These are phyloP conservation scores for Phocides pigmalion DNA, from an alignment of 1,140 invertebrate genomes.

Conservation along the genomic window DNA sequence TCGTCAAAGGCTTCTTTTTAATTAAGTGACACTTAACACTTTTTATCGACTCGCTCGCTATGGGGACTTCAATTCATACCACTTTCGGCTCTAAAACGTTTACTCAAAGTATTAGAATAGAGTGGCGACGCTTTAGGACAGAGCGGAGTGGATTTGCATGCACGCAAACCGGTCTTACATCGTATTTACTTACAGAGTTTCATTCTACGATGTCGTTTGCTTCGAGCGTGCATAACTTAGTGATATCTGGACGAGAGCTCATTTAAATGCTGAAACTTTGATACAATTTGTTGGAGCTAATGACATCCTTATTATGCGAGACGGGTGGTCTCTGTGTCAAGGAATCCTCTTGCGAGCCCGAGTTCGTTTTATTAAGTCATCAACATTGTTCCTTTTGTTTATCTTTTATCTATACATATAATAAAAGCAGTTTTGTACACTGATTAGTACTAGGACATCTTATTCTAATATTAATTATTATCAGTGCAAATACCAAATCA, in stretches of 20 bases:
- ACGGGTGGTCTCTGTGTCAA: slow-evolving; percentile 2
- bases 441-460: too few species aligned
- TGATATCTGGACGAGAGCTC: slow-evolving; percentile 19
- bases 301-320: slow-evolving; percentile 20
- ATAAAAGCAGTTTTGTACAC: too few species aligned
- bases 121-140: slow-evolving; percentile 34
- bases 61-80: slow-evolving; percentile 11
- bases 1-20: slow-evolving; percentile 64
- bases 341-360: background rate
- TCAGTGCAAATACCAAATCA: too few species aligned
- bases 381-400: background rate
- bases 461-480: too few species aligned
- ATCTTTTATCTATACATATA: too few species aligned
- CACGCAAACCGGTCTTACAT: slow-evolving; percentile 43
- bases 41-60: slow-evolving; percentile 34
- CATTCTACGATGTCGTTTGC: slow-evolving; percentile 35
- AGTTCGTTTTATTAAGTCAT: background rate
- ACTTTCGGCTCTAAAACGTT: slow-evolving; percentile 38
- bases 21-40: slow-evolving; percentile 64
- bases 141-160: slow-evolving; percentile 46
- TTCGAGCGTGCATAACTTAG: slow-evolving; percentile 18
- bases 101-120: slow-evolving; percentile 37
- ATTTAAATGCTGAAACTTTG: slow-evolving; percentile 27
- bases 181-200: slow-evolving; percentile 39
- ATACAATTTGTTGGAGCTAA: slow-evolving; percentile 32